phyloP scores from a whole-genome alignment of 2,113 vertebrate genomes.

The Donacobius atricapilla region DNA sequence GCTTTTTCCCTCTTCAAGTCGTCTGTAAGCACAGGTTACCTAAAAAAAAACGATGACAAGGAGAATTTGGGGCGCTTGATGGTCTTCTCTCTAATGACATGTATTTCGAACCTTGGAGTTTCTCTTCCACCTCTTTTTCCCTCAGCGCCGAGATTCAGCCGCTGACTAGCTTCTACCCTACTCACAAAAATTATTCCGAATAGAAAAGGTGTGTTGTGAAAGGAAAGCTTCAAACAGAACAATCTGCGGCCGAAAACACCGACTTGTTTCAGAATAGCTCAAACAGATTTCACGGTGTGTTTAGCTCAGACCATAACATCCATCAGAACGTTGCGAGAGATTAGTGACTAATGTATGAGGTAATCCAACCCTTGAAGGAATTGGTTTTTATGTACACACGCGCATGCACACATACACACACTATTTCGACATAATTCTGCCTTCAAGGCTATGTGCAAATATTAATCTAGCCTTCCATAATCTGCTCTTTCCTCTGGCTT shows the following conservation, averaged over 20 bases:
- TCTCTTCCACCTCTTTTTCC: background rate
- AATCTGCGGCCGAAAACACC: background rate
- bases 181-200: background rate
- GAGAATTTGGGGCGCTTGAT: background rate
- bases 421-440: constrained; percentile 10
- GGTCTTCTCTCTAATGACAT: background rate
- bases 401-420: background rate
- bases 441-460: constrained; percentile 33
- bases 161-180: background rate
- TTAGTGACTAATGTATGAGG: constrained; percentile 62
- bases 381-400: constrained; percentile 45
- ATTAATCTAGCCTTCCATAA: background rate
- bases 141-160: background rate
- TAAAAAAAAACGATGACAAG: background rate
- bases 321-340: constrained; percentile 47
- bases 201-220: background rate
- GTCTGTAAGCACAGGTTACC: background rate
- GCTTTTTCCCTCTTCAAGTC: background rate
- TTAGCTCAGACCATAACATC: constrained; percentile 52
- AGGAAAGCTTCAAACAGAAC: background rate
- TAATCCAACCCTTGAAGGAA: constrained; percentile 62
- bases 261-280: constrained; percentile 1
- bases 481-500: background rate
- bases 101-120: background rate
- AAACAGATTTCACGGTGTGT: constrained; percentile 42